These are phyloP conservation scores for Macrobrachium nipponense DNA, from an alignment of 1,140 invertebrate genomes.

Conservation along the genomic window DNA sequence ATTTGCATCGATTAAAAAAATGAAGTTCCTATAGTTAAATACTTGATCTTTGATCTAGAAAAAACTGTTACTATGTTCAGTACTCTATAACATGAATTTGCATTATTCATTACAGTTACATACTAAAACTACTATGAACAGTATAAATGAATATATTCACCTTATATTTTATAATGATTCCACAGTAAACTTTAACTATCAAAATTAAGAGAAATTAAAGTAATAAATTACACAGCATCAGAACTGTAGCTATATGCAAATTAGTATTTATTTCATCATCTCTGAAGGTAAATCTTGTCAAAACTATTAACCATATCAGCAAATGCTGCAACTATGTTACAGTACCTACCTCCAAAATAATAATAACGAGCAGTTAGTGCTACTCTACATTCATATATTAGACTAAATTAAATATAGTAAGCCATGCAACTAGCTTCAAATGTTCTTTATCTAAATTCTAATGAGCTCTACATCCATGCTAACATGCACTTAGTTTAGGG, in stretches of 20 bases:
- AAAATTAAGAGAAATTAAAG: too few relatives aligned
- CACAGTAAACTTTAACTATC: not conserved
- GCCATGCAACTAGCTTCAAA: too few relatives aligned
- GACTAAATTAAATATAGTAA: too few relatives aligned
- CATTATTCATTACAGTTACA: not conserved
- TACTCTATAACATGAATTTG: not conserved
- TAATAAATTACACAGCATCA: too few relatives aligned
- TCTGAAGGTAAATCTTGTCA: not conserved
- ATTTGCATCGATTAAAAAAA: not conserved
- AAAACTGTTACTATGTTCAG: too few relatives aligned
- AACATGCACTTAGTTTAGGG: too few relatives aligned
- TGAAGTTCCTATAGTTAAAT: not conserved
- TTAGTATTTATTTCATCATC: too few relatives aligned
- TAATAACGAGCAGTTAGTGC: constrained; percentile 35
- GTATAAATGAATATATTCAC: not conserved
- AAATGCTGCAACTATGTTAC: not conserved
- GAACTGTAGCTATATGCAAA: too few relatives aligned
- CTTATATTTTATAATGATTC: not conserved
- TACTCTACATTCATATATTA: not conserved
- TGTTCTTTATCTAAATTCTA: too few relatives aligned
- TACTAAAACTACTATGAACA: too few relatives aligned
- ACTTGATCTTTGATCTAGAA: not conserved
- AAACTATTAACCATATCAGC: not conserved
- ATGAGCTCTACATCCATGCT: too few relatives aligned
- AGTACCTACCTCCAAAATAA: constrained; percentile 4